These are phyloP conservation scores for Diacarnus erythraeanus DNA, from an alignment of 37 sponge, comb jelly and placozoan species.

Conservation along the genomic window DNA sequence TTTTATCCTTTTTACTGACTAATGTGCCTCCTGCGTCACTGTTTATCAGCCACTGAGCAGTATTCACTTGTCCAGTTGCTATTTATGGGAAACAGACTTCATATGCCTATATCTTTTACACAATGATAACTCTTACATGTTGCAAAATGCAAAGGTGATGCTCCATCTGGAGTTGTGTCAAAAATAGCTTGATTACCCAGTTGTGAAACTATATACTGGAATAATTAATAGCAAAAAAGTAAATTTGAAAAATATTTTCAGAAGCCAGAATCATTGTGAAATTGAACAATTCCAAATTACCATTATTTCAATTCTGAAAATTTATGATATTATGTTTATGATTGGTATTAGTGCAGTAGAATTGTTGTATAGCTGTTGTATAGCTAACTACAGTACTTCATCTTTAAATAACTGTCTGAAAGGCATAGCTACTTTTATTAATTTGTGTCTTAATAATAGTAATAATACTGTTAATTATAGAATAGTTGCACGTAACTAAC, in stretches of 20 bases:
- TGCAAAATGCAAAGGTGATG: conserved; percentile 85
- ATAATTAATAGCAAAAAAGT: neutral
- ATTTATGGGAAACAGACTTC: neutral
- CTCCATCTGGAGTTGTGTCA: conserved; percentile 67
- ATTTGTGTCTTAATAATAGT: too few relatives aligned
- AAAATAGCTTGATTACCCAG: conserved; percentile 52
- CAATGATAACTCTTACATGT: conserved; percentile 41
- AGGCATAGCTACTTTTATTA: too few relatives aligned
- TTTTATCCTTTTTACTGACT: conserved; percentile 50
- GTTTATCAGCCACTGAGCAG: conserved; percentile 71
- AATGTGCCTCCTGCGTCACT: conserved; percentile 63
- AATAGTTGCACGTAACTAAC: too few relatives aligned
- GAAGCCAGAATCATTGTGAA: too few relatives aligned
- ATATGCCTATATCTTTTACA: neutral
- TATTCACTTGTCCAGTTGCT: conserved; percentile 60
- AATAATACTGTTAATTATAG: too few relatives aligned
- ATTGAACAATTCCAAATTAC: too few relatives aligned
- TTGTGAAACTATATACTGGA: conserved; percentile 61
- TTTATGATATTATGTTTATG: too few relatives aligned
- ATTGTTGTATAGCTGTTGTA: too few relatives aligned
- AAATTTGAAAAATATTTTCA: neutral
- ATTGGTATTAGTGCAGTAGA: too few relatives aligned
- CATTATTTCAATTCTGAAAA: too few relatives aligned
- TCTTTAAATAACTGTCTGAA: too few relatives aligned
- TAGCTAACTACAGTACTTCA: too few relatives aligned